phyloP scores from a whole-genome alignment of 2,113 vertebrate species.

The Dendropsophus ebraccatus region DNA sequence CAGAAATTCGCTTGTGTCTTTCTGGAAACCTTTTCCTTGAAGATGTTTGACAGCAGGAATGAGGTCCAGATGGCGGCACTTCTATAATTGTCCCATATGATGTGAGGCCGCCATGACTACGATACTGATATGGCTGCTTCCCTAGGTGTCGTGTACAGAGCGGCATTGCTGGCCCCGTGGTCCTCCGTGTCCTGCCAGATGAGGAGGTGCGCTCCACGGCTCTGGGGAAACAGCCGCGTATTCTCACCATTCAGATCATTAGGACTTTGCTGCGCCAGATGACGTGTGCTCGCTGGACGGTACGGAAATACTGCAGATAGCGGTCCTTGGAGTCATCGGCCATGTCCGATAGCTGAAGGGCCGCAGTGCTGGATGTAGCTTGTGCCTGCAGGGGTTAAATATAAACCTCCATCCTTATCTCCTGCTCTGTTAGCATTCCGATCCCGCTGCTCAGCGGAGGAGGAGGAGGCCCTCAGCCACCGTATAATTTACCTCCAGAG shows the following conservation, averaged over 20 bases:
- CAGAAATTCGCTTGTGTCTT: neutral
- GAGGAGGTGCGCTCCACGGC: neutral
- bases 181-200: neutral
- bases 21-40: neutral
- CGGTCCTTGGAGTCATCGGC: neutral
- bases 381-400: neutral
- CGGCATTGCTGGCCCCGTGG: neutral
- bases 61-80: neutral
- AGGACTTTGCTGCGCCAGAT: neutral
- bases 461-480: conserved; percentile 15
- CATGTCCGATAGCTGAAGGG: no score
- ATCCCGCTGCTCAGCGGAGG: neutral
- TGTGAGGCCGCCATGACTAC: neutral
- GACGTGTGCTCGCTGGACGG: neutral
- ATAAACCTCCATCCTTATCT: conserved; percentile 30
- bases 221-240: neutral
- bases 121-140: neutral
- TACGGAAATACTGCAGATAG: neutral
- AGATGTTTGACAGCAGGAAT: neutral
- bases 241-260: neutral
- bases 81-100: neutral
- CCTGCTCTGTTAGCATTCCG: conserved; percentile 32
- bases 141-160: neutral
- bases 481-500: conserved; percentile 40
- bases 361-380: neutral